Base-by-base conservation (phyloP, 1,140 invertebrate species). In the Mylabris phalerata region DNA sequence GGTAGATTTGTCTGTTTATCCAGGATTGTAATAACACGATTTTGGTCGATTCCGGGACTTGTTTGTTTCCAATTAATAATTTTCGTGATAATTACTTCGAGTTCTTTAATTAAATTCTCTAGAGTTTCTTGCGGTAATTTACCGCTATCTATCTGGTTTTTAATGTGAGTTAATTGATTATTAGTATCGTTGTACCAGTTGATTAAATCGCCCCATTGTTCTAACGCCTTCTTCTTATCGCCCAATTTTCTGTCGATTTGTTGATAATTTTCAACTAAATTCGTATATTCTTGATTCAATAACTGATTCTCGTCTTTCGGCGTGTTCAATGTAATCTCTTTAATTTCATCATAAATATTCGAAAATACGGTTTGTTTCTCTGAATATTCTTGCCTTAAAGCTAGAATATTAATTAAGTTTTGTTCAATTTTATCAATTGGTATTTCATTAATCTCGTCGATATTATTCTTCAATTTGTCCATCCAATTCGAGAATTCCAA, bases 401-500 rank as follows among this genome's bases (percentile, higher is more conserved):
- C 81, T 66, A 93, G 89, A 51, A 93, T 81, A 3, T 85, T 85
- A 64, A 89, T 86, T n/a, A 93, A 69, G 44, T 83, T 84, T 0
- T 84, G 80, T 61, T 91, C 87, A 2, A 94, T 84, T 69, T 89
- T 85, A 63, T 90, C 87, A 2, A 87, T 79, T 68, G 84, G 83
- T 10, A 94, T 83, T 69, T 92, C 89, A 72, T 88, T 87, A 48
- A 90, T 84, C 63, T 89, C 85, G 43, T 85, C 82, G 13, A 90
- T 81, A 65, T 88, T 86, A 13, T 82, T 77, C 63, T 85, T 80
- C 45, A 93, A 79, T 51, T 86, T 81, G 44, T 87, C 86, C 74
- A 95, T 84, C 90, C 91, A 95, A 49, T 86, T 87, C 47, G 87
- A 84, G 68, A 95, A 91, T 61, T 87, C 85, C 9, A 84, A 80